These are phyloP conservation scores for Lysiphlebus fabarum DNA, from an alignment of 1,140 invertebrate genomes.

Conservation along the genomic window DNA sequence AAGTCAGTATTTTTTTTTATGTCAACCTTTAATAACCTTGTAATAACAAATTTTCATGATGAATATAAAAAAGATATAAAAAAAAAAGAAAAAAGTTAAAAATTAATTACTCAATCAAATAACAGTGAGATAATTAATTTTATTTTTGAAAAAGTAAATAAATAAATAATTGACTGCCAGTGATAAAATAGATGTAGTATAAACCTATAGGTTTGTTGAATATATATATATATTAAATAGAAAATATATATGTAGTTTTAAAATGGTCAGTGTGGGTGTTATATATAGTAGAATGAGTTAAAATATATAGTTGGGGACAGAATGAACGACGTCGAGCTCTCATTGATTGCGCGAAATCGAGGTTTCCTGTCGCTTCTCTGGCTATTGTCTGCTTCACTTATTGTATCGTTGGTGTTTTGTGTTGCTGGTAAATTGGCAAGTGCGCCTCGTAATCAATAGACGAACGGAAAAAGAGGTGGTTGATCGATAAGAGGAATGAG, in stretches of 20 bases:
- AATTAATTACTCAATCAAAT: neutral
- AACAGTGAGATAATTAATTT: too few species aligned
- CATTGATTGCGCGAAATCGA: conserved; percentile 41
- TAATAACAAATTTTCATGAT: conserved; percentile 13
- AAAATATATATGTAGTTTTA: too few species aligned
- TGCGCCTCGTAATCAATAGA: conserved; percentile 42
- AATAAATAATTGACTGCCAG: too few species aligned
- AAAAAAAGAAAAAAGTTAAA: conserved; percentile 26
- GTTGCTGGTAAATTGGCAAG: conserved; percentile 42
- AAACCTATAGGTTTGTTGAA: too few species aligned
- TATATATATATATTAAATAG: too few species aligned
- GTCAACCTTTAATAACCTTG: conserved; percentile 21
- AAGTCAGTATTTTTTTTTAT: neutral
- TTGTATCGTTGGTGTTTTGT: conserved; percentile 27
- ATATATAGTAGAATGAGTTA: conserved; percentile 13
- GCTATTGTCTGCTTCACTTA: conserved; percentile 29
- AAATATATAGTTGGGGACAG: conserved; percentile 32
- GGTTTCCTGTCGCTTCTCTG: conserved; percentile 34
- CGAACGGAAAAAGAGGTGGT: conserved; percentile 18
- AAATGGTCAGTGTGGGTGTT: too few species aligned
- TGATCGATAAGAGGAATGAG: neutral
- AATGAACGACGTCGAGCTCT: conserved; percentile 29
- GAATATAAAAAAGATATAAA: conserved; percentile 21
- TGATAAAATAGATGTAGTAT: too few species aligned
- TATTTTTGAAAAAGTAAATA: too few species aligned